Percentiles rank a stretch among this genome's conserved stretches.
These are phyloP conservation scores for Scaptomyza reducta DNA, from an alignment of 2,888 invertebrate species.

Conservation along the genomic window DNA sequence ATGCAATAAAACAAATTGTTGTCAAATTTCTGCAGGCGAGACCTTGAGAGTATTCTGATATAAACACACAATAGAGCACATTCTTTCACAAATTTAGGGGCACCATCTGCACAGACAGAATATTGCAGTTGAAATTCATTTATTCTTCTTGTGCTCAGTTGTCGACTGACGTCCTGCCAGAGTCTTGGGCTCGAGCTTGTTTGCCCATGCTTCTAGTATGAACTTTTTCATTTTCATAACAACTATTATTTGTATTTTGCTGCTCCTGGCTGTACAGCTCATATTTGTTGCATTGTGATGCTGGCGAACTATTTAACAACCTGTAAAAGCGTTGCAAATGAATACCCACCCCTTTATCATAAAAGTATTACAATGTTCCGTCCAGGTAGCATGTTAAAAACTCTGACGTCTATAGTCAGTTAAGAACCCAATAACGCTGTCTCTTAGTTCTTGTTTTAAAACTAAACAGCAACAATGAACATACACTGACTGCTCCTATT, in stretches of 20 bases:
- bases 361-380: not conserved
- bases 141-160: slow-evolving; percentile 55
- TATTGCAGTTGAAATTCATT: slow-evolving; percentile 60
- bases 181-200: slow-evolving; percentile 17
- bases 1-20: slow-evolving; percentile 21
- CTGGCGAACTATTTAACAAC: slow-evolving; percentile 10
- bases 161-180: slow-evolving; percentile 33
- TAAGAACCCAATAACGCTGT: not conserved
- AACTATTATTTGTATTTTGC: slow-evolving; percentile 8
- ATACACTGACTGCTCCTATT: not conserved
- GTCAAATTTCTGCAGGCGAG: slow-evolving; percentile 35
- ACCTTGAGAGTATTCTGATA: slow-evolving; percentile 11
- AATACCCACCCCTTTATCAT: slow-evolving; percentile 48
- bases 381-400: not conserved
- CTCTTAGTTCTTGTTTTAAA: not conserved
- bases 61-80: not conserved
- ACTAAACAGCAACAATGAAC: not conserved
- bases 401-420: not conserved
- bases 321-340: slow-evolving; percentile 50
- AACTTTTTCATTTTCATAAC: slow-evolving; percentile 49
- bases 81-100: not conserved
- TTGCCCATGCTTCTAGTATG: slow-evolving; percentile 42
- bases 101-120: slow-evolving; percentile 19
- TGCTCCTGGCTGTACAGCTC: slow-evolving; percentile 23
- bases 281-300: slow-evolving; percentile 66